These are phyloP conservation scores for Spicauda simplicius DNA, from an alignment of 2,888 invertebrate genomes.

Conservation along the genomic window DNA sequence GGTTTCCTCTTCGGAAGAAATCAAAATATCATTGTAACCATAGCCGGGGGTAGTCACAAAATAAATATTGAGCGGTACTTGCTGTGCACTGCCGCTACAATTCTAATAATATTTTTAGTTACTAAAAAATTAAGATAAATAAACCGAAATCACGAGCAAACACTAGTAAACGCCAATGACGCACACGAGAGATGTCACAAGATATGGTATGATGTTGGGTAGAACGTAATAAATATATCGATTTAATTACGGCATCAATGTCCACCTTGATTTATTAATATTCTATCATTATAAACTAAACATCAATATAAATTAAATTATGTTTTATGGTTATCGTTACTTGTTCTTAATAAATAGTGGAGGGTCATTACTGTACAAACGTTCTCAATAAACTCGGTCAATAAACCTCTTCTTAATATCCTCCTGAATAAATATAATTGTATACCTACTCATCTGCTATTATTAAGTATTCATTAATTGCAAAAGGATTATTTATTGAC, in stretches of 20 bases:
- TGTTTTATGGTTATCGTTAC: slow-evolving; percentile 9
- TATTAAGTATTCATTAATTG: no score
- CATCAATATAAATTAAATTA: slow-evolving; percentile 15
- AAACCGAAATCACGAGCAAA: neutral
- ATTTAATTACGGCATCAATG: slow-evolving; percentile 1
- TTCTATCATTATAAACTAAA: slow-evolving; percentile 6
- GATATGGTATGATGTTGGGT: neutral
- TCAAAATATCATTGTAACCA: no score
- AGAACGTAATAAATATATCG: neutral
- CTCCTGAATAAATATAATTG: no score
- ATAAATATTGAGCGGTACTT: no score
- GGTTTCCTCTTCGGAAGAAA: no score
- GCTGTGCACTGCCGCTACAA: no score
- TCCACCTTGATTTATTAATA: slow-evolving; percentile 9
- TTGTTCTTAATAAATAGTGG: neutral
- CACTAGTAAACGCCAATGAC: neutral
- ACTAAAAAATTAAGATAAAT: no score
- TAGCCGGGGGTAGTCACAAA: no score
- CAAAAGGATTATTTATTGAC: neutral
- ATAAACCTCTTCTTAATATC: neutral
- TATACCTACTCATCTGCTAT: no score
- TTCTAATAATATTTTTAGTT: no score
- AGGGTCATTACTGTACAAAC: neutral
- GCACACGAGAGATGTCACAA: neutral
- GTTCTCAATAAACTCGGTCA: neutral